Conservation (phyloP, 2,888 invertebrate species). For the Odontocolon sp. region DNA sequence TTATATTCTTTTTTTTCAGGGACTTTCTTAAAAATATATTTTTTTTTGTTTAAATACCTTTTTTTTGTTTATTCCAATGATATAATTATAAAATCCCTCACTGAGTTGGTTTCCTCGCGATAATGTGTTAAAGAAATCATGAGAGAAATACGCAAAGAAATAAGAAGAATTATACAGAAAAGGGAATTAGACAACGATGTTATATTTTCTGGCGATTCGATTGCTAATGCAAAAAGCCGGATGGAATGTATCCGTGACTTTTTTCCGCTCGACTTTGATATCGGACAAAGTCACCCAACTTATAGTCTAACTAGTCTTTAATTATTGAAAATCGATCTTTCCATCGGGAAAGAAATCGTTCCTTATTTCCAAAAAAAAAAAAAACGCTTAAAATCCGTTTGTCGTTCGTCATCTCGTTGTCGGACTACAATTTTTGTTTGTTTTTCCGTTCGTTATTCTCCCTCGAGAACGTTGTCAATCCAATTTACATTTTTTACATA, state of each 20-base stretch:
- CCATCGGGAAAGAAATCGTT: not conserved
- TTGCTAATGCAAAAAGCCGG: constrained; percentile 49
- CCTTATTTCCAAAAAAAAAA: too few relatives aligned
- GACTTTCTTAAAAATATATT: constrained; percentile 2
- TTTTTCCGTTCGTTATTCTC: not conserved
- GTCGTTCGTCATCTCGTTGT: not conserved
- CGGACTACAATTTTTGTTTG: too few relatives aligned
- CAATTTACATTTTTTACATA: constrained; percentile 58
- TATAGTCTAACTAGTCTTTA: constrained; percentile 12
- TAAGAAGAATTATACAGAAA: constrained; percentile 36
- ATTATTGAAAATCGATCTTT: constrained; percentile 20
- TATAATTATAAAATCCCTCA: constrained; percentile 26
- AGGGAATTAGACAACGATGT: constrained; percentile 32
- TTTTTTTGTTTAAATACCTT: not conserved
- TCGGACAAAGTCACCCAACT: constrained; percentile 25
- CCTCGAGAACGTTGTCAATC: constrained; percentile 38
- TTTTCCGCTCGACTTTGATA: constrained; percentile 15
- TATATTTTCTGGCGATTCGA: not conserved
- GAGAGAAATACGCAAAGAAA: not conserved
- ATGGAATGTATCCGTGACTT: constrained; percentile 58
- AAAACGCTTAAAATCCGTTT: too few relatives aligned
- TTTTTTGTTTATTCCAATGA: not conserved
- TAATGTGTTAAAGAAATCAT: constrained; percentile 18
- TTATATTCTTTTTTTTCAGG: too few relatives aligned
- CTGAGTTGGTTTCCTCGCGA: constrained; percentile 27